Percentiles rank a stretch among this genome's conserved stretches.
phyloP scores from a whole-genome alignment of 2,888 invertebrate genomes.

The Philopedon plagiatum region DNA sequence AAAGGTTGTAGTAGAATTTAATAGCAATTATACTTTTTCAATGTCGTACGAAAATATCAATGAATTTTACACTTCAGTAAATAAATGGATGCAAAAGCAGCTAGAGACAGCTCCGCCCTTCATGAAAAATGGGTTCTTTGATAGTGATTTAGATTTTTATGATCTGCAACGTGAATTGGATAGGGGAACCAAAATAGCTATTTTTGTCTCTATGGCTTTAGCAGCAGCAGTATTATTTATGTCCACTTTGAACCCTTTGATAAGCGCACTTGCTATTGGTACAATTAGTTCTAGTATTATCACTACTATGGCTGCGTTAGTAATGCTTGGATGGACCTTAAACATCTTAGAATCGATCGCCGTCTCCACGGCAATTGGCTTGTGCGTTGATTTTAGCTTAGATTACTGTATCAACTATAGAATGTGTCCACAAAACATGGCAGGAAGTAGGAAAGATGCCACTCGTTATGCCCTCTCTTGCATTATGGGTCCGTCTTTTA shows the following conservation, averaged over 20 bases:
- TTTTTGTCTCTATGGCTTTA: conserved; percentile 84
- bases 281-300: conserved; percentile 90
- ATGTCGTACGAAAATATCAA: conserved; percentile 86
- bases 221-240: conserved; percentile 86
- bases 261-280: conserved; percentile 86
- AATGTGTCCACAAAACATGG: conserved; percentile 70
- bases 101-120: conserved; percentile 81
- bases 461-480: conserved; percentile 78
- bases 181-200: conserved; percentile 84
- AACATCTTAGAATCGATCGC: conserved; percentile 97
- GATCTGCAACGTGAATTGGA: conserved; percentile 91
- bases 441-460: conserved; percentile 74
- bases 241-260: conserved; percentile 86
- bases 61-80: conserved; percentile 81
- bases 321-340: conserved; percentile 89
- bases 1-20: no score
- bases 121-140: conserved; percentile 90
- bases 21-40: no score
- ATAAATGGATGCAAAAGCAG: conserved; percentile 83
- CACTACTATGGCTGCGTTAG: conserved; percentile 84
- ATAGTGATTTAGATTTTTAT: conserved; percentile 90
- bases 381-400: conserved; percentile 94
- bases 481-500: conserved; percentile 90
- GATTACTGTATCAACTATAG: conserved; percentile 92
- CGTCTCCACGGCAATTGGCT: conserved; percentile 92